Base-by-base conservation (phyloP, 2,113 vertebrate genomes). In the Carassius carassius region DNA sequence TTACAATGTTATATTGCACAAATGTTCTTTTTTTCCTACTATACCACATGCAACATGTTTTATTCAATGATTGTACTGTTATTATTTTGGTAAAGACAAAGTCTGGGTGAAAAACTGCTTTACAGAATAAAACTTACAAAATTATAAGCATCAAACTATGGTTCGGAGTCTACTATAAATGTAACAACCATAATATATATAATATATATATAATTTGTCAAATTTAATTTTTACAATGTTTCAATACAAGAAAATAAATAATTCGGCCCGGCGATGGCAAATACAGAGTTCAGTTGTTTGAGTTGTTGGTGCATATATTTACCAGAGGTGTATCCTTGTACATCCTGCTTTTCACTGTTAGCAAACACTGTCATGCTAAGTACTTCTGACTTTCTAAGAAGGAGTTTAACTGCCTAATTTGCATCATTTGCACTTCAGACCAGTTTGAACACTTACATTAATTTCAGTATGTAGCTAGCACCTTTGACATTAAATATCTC, bases 321-420 rank as follows among this genome's bases (percentile, higher is more conserved):
- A 90, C 94, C 88, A 88, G 89, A 77, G 92, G 93, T 49, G 92
- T 93, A 70, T 93, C 90, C 56, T 86, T 88, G 62, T 75, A 93
- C 91, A 95, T 95, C 94, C 94, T 95, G 94, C 90, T 94, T 87
- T 81, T 35, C 62, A 78, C n/a, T 69, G 73, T 87, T 29, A 54
- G 82, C 79, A 89, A 90, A 90, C 81, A 89, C 11, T 72, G 25
- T 82, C 49, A 16, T 73, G 29, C 12, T 51, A 11, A 74, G 79
- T 16, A 16, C 62, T 54, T 37, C 14, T 51, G 1, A n/a, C 23
- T 56, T 21, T 17, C 16, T 14, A 10, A 60, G 44, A 4, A 75
- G 56, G 21, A n/a, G 44, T 75, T 75, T 37, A 51, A 73, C 49
- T 32, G 32, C 76, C 76, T 62, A 7, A 32, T 78, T 78, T 58